Base-by-base conservation (phyloP, 2,888 invertebrate species). In the Nomada fucata region DNA sequence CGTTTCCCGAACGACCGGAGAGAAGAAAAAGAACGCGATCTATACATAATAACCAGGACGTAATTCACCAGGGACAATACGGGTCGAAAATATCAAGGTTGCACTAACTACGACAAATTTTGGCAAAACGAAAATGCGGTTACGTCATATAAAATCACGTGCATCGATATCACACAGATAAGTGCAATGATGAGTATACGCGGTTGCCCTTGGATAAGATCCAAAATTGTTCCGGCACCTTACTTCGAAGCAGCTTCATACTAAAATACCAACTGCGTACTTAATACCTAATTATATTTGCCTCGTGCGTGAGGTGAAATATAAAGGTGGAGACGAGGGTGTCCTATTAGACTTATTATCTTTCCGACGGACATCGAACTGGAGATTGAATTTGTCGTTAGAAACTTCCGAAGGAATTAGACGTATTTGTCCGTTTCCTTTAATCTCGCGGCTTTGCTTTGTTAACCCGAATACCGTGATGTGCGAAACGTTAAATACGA, bases 211-310 rank as follows among this genome's bases (percentile, higher is more conserved):
- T 89, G 89, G 86, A 89, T 71, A 80, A 53, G 67, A 82, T 88
- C 88, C 89, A 89, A 89, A 88, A 89, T 86, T 83, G 80, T 88
- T 86, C 76, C 78, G 76, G 84, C 65, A 86, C 85, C 83, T 85
- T 89, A 80, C 82, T 83, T 76, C 78, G 76, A 78, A 75, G 78
- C 79, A 82, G 84, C 83, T 82, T 84, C 79, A 85, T 82, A 89
- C 83, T 85, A 86, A 88, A 89, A 89, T 88, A 89, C 82, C 77
- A 88, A 88, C 76, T 86, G 82, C 85, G 82, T 88, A 85, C 81
- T 89, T 81, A 84, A 87, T 76, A 80, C 76, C 78, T 85, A 88
- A 88, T 86, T 82, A 87, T 87, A 87, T 84, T 79, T 78, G 72
- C 63, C 60, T 52, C 42, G 59, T 82, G 60, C 69, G 59, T 72